Percentiles rank a stretch among this genome's conserved stretches.
Conservation (phyloP, 2,888 invertebrate genomes). For the Actias luna region DNA sequence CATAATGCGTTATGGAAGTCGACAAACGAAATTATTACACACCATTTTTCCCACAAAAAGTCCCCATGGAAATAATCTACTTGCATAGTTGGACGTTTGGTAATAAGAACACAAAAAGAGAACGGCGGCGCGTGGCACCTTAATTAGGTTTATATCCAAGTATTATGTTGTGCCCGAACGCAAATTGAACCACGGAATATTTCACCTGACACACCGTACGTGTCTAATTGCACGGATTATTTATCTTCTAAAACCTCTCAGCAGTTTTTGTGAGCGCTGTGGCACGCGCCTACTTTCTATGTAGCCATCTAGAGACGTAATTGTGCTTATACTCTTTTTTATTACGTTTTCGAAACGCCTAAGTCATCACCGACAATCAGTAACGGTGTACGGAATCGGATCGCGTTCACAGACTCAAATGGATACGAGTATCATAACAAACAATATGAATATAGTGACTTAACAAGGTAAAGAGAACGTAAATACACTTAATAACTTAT, state of each 20-base stretch:
- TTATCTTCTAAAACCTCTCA: conserved; percentile 64
- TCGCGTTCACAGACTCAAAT: conserved; percentile 25
- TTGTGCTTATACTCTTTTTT: conserved; percentile 70
- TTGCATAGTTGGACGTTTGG: conserved; percentile 33
- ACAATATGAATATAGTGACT: conserved; percentile 19
- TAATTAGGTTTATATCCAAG: conserved; percentile 65
- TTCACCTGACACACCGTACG: conserved; percentile 69
- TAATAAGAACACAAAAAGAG: conserved; percentile 51
- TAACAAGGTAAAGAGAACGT: conserved; percentile 18
- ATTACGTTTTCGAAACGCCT: conserved; percentile 59
- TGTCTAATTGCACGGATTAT: conserved; percentile 78
- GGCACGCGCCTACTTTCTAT: conserved; percentile 79
- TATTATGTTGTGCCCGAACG: conserved; percentile 59
- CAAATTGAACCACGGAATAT: conserved; percentile 73
- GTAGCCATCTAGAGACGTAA: conserved; percentile 61
- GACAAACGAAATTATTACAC: conserved; percentile 21
- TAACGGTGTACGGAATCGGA: conserved; percentile 56
- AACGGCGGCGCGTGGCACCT: conserved; percentile 48
- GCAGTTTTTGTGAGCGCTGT: conserved; percentile 60
- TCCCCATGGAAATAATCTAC: conserved; percentile 18
- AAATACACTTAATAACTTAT: conserved; percentile 13
- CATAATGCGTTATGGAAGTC: conserved; percentile 18
- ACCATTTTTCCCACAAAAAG: conserved; percentile 18
- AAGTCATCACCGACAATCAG: conserved; percentile 63
- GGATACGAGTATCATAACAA: conserved; percentile 22